Evolutionary conservation across 2,888 invertebrate species (phyloP).

Genomic region (Drosophila eohydei): DNA sequence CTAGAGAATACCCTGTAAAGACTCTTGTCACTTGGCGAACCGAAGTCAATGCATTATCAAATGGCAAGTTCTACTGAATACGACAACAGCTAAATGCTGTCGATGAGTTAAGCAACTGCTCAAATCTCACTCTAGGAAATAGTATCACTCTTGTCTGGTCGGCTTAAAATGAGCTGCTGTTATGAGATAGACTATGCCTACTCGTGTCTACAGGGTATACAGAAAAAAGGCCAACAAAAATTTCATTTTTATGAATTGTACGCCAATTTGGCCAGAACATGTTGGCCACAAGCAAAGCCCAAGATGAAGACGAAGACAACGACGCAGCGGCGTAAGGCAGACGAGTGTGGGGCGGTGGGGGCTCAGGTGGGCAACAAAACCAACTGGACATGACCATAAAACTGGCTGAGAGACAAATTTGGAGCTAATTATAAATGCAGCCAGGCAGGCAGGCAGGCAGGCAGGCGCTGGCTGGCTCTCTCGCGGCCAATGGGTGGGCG

Average conservation of each 20-base stretch:
- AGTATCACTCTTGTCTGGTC: not conserved
- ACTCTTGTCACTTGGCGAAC: not conserved
- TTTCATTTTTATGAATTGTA: constrained; percentile 66
- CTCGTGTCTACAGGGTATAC: constrained; percentile 16
- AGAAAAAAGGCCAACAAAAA: constrained; percentile 36
- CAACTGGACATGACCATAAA: constrained; percentile 69
- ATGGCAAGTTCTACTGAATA: not conserved
- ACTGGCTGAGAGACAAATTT: constrained; percentile 72
- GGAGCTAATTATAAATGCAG: constrained; percentile 77
- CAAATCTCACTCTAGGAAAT: not conserved
- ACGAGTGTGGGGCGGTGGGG: not conserved
- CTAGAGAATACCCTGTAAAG: constrained; percentile 11
- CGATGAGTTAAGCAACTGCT: not conserved
- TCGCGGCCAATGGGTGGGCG: constrained; percentile 50
- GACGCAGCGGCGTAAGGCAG: not conserved
- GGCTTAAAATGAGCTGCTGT: not conserved
- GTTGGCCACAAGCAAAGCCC: constrained; percentile 31
- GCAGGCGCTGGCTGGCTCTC: constrained; percentile 16
- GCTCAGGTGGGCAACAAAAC: not conserved
- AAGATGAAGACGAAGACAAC: not conserved
- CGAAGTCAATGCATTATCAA: not conserved
- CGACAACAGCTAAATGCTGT: not conserved
- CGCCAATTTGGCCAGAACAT: constrained; percentile 59
- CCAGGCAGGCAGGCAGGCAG: constrained; percentile 23
- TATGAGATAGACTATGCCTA: not conserved